Base-by-base conservation (phyloP, 2,797 vertebrate genomes). In the Neosalanx taihuensis region DNA sequence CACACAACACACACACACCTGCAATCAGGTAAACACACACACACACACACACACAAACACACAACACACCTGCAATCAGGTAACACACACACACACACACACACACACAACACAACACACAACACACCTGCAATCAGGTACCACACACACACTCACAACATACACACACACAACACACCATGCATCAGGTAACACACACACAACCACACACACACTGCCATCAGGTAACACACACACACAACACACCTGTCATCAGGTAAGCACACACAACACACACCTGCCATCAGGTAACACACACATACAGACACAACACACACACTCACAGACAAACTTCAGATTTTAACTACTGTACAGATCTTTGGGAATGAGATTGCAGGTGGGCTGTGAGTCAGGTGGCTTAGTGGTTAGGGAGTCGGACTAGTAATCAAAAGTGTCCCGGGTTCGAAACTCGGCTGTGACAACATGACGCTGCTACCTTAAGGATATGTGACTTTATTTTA, bases 61-160 rank as follows among this genome's bases (percentile, higher is more conserved):
- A 59, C 20, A 20, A 26, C 57, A 20, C 57, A 29, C 58, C n/a
- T 1, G 2, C 23, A 1, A 20, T 3, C 57, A 60, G n/a, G 58
- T 20, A 37, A 12, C 0, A 20, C n/a, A 6, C 85, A 58, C 82
- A 81, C 73, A 74, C 15, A 20, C 29, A n/a, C n/a, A 46, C n/a
- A n/a, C n/a, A n/a, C n/a, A n/a, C n/a, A n/a, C n/a, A n/a, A n/a
- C n/a, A n/a, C n/a, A n/a, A 6, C 85, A 58, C 82, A 81, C 73
- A 74, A 77, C 58, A 70, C 76, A 12, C 87, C 89, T 23, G 87
- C 88, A 12, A 91, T 92, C 79, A 93, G 92, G 93, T 93, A 79
- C 4, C 15, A 20, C 29, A n/a, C n/a, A 46, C 23, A 58, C 82
- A 81, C 73, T n/a, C n/a, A n/a, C n/a, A n/a, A n/a, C n/a, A n/a